A percentile compares a stretch with the other conserved stretches of the same genome.
Conservation (phyloP, 2,888 invertebrate genomes). For the Chaitophorus viminalis region DNA sequence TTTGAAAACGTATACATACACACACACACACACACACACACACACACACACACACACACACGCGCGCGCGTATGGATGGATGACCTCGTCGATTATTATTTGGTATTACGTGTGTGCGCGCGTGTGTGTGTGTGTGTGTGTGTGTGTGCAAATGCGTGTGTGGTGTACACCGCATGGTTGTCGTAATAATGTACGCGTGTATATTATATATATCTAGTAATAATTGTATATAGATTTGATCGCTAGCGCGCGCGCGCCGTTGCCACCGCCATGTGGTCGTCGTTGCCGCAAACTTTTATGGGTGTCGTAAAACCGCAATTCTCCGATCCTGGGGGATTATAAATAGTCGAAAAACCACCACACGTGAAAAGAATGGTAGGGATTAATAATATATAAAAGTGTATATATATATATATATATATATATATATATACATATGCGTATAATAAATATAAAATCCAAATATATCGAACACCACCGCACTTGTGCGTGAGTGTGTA, state of each 20-base stretch:
- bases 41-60: not conserved
- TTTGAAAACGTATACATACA: not conserved
- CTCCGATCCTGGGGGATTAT: slow-evolving; percentile 45
- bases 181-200: not conserved
- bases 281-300: slow-evolving; percentile 53
- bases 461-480: not conserved
- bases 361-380: slow-evolving; percentile 19
- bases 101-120: not conserved
- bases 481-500: not conserved
- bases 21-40: no score
- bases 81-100: slow-evolving; percentile 49
- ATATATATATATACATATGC: no score
- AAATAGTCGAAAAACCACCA: slow-evolving; percentile 30
- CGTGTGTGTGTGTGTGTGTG: not conserved
- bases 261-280: slow-evolving; percentile 51
- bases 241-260: not conserved
- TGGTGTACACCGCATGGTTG: not conserved
- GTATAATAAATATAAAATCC: not conserved
- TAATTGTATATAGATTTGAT: slow-evolving; percentile 56
- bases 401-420: not conserved
- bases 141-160: not conserved
- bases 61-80: slow-evolving; percentile 46
- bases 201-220: slow-evolving; percentile 10
- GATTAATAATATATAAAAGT: not conserved
- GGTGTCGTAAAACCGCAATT: slow-evolving; percentile 61